A percentile compares a stretch with the other conserved stretches of the same genome.
These are phyloP conservation scores for Meliscaeva auricollis DNA, from an alignment of 2,888 invertebrate species.

Conservation along the genomic window DNA sequence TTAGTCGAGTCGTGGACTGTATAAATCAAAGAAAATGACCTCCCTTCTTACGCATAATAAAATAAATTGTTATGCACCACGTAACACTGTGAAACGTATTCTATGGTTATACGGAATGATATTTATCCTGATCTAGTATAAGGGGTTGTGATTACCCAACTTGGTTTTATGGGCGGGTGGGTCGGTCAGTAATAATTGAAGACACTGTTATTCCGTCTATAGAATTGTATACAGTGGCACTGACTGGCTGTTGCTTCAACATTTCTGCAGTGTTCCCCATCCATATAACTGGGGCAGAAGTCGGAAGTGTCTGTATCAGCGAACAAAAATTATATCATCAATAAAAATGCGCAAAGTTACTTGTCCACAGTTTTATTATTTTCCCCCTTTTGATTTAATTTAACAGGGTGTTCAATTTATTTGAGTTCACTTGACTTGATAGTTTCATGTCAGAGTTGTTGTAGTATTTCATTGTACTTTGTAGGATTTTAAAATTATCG, in stretches of 20 bases:
- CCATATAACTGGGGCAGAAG: conserved; percentile 5
- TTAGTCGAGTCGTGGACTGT: conserved; percentile 33
- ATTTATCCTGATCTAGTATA: conserved; percentile 24
- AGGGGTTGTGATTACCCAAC: conserved; percentile 45
- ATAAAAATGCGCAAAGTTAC: conserved; percentile 58
- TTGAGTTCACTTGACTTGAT: neutral
- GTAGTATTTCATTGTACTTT: too few species aligned
- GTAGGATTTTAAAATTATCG: too few species aligned
- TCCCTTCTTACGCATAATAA: conserved; percentile 71
- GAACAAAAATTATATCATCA: conserved; percentile 60
- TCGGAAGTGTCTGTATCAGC: neutral
- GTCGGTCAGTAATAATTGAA: conserved; percentile 41
- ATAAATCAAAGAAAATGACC: conserved; percentile 72
- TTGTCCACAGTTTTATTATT: conserved; percentile 55
- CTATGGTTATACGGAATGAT: conserved; percentile 39
- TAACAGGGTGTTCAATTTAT: conserved; percentile 10
- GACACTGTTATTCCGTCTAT: conserved; percentile 28
- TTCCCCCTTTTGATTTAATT: conserved; percentile 9
- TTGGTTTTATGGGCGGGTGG: conserved; percentile 39
- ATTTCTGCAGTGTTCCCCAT: neutral
- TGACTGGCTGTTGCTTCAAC: conserved; percentile 29
- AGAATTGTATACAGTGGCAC: neutral
- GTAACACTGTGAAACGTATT: conserved; percentile 49
- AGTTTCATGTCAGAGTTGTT: neutral
- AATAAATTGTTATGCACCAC: conserved; percentile 71